Base-by-base conservation (phyloP, 2,113 vertebrate species). In the Tyrannus savana region DNA sequence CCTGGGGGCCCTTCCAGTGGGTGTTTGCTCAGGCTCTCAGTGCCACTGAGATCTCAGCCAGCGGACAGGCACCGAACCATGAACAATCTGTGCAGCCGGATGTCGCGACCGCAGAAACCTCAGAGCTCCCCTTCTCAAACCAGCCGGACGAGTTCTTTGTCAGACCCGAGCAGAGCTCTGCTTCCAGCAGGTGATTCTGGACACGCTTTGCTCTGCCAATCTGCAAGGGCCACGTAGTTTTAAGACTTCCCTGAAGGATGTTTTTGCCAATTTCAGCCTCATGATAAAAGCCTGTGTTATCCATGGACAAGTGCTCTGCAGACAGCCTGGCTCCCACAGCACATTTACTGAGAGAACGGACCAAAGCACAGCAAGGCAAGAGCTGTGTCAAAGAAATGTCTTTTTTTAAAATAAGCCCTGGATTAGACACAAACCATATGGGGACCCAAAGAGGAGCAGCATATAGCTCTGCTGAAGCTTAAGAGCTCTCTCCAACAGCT, bases 71-170 rank as follows among this genome's bases (percentile, higher is more conserved):
- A 77, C 22, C 0, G 31, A 84, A 87, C 79, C 41, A 41, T 2
- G 24, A 90, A 81, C 55, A 76, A 80, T 46, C 49, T 60, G 79
- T 55, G 67, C 88, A 95, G 87, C 63, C 19, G 19, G 86, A 83
- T 93, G 81, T 80, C 47, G 28, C 2, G 1, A 90, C 87, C 41
- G 5, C 82, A 93, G 68, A 93, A 94, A 79, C 79, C 95, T 82
- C 93, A 90, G 82, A 64, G 84, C 49, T 95, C 93, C 78, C 93
- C 82, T 91, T 66, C 67, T 44, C 85, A 93, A 96, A 95, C 96
- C 85, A 94, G 95, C 56, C 3, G 8, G 96, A 72, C 96, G 56
- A 89, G 96, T 95, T 91, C 95, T 95, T 62, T 90, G 82, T 50
- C 64, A 94, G 91, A 95, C 17, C 19, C 63, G n/a, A 77, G 55